Evolutionary conservation across 2,797 vertebrate species (phyloP).

Genomic region (Chiloscyllium punctatum): DNA sequence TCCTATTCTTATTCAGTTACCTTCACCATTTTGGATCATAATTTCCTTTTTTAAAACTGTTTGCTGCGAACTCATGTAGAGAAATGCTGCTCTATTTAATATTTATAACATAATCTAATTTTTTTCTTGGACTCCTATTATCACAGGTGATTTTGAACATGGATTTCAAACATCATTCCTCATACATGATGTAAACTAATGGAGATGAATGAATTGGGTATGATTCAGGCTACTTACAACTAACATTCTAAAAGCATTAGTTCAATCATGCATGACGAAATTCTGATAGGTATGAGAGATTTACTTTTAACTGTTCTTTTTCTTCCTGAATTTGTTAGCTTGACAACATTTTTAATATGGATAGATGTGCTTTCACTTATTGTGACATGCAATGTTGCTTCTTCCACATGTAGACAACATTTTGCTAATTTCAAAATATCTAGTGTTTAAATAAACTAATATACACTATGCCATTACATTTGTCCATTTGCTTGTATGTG

Average conservation of each 20-base stretch:
- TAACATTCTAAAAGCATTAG: not conserved
- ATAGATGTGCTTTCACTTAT: not conserved
- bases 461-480: not conserved
- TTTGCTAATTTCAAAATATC: not conserved
- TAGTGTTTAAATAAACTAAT: not conserved
- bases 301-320: not conserved
- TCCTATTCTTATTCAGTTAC: not conserved
- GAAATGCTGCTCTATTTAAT: not conserved
- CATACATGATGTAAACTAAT: not conserved
- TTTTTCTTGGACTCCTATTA: not conserved
- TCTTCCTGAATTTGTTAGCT: not conserved
- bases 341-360: not conserved
- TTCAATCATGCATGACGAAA: no score
- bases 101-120: not conserved
- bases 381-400: not conserved
- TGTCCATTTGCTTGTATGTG: not conserved
- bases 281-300: not conserved
- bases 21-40: not conserved
- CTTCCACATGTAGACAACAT: not conserved
- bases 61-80: not conserved
- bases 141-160: not conserved
- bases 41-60: not conserved
- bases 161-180: not conserved
- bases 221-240: not conserved
- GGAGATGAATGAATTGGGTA: not conserved